A percentile compares a stretch with the other conserved stretches of the same genome.
These are phyloP conservation scores for Carterocephalus palaemon DNA, from an alignment of 2,888 invertebrate species.

Conservation along the genomic window DNA sequence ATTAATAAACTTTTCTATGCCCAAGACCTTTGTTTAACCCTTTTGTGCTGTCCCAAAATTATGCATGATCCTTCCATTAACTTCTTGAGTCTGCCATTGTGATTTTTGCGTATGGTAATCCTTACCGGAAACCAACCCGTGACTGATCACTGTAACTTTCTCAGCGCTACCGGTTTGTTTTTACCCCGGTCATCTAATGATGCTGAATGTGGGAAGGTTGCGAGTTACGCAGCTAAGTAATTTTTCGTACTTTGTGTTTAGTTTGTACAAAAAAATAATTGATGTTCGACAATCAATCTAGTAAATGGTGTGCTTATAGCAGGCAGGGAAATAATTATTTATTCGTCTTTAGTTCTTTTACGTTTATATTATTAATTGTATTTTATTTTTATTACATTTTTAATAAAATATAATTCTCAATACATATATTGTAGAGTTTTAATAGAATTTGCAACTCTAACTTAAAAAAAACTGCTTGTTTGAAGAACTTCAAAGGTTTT, in stretches of 20 bases:
- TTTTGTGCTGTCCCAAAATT: conserved; percentile 59
- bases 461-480: not conserved
- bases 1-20: conserved; percentile 70
- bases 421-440: too few species aligned
- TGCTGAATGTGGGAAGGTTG: conserved; percentile 45
- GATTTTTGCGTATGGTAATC: conserved; percentile 71
- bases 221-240: conserved; percentile 35
- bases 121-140: conserved; percentile 53
- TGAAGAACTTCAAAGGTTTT: too few species aligned
- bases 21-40: conserved; percentile 67
- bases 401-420: too few species aligned
- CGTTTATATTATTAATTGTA: too few species aligned
- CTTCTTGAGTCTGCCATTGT: conserved; percentile 64
- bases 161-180: conserved; percentile 44
- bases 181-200: conserved; percentile 52
- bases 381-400: too few species aligned
- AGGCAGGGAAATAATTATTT: too few species aligned
- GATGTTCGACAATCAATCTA: conserved; percentile 27
- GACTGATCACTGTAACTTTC: conserved; percentile 68
- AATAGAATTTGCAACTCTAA: too few species aligned
- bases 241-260: conserved; percentile 29
- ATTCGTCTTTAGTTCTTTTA: too few species aligned
- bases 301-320: too few species aligned
- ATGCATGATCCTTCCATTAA: conserved; percentile 67
- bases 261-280: conserved; percentile 9